Conservation (phyloP, 2,888 invertebrate species). For the Diarsia mendica region DNA sequence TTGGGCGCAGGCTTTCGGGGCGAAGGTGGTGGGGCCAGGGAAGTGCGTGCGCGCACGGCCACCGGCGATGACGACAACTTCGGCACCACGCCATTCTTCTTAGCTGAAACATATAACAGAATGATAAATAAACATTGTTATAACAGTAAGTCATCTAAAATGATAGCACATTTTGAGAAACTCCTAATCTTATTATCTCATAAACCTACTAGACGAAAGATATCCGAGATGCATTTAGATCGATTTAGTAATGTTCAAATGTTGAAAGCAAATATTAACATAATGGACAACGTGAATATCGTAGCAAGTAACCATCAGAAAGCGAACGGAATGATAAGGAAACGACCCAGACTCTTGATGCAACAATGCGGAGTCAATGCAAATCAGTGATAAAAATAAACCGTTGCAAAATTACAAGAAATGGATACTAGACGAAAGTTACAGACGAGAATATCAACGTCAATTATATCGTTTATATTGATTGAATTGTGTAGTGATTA, state of each 20-base stretch:
- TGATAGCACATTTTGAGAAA: neutral
- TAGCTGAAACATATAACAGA: slow-evolving; percentile 76
- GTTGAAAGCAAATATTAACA: slow-evolving; percentile 33
- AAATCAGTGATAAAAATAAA: slow-evolving; percentile 53
- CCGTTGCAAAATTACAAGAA: slow-evolving; percentile 29
- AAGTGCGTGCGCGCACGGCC: slow-evolving; percentile 83
- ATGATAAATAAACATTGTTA: slow-evolving; percentile 19
- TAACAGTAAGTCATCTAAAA: neutral
- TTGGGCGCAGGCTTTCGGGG: slow-evolving; percentile 84
- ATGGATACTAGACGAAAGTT: slow-evolving; percentile 20
- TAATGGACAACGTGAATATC: slow-evolving; percentile 39
- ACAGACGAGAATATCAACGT: neutral
- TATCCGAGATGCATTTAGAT: slow-evolving; percentile 23
- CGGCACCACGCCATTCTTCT: slow-evolving; percentile 88
- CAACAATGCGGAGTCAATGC: slow-evolving; percentile 49
- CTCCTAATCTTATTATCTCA: too few species aligned
- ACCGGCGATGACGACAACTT: slow-evolving; percentile 87
- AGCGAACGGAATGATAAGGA: slow-evolving; percentile 56
- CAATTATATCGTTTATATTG: slow-evolving; percentile 19
- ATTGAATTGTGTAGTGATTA: slow-evolving; percentile 11
- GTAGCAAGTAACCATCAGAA: slow-evolving; percentile 36
- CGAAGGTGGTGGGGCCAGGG: slow-evolving; percentile 84
- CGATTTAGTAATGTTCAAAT: slow-evolving; percentile 39
- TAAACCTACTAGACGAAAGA: neutral
- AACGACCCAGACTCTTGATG: slow-evolving; percentile 51